Evolutionary conservation across 2,113 vertebrate genomes (phyloP).

Genomic region (Scopus umbretta): DNA sequence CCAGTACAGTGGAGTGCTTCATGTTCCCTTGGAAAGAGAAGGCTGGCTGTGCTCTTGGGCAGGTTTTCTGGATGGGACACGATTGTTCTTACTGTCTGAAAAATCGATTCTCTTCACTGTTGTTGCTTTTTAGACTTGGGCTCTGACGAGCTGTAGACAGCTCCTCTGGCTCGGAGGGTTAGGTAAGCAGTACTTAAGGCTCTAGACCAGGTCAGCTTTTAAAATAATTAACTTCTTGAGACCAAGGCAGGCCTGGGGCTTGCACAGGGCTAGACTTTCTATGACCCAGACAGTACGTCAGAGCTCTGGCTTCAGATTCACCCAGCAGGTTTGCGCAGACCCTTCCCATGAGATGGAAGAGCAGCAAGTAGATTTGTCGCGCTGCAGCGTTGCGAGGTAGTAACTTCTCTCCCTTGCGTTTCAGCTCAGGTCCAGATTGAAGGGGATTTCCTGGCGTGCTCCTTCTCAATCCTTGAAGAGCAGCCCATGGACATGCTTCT

Average conservation of each 20-base stretch:
- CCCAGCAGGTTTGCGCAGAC: background rate
- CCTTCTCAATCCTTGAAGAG: constrained; percentile 97
- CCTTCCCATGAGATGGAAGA: background rate
- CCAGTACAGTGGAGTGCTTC: background rate
- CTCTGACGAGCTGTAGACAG: background rate
- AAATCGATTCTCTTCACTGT: background rate
- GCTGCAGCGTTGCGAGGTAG: background rate
- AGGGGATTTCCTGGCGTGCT: constrained; percentile 94
- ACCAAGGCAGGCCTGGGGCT: background rate
- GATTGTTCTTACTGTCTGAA: background rate
- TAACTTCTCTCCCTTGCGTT: background rate
- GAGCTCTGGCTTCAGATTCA: background rate
- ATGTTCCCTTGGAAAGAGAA: background rate
- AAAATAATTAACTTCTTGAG: background rate
- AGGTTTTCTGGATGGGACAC: background rate
- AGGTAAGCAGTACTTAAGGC: background rate
- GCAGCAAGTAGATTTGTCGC: background rate
- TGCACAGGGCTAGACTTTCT: background rate
- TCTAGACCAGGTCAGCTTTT: background rate
- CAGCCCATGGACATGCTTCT: constrained; percentile 99
- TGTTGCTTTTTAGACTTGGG: background rate
- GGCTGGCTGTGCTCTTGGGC: background rate
- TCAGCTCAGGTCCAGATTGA: constrained; percentile 98
- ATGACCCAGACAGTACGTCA: background rate
- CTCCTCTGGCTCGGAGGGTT: background rate